phyloP scores from a whole-genome alignment of 2,113 vertebrate species.

The Sterrhoptilus dennistouni region DNA sequence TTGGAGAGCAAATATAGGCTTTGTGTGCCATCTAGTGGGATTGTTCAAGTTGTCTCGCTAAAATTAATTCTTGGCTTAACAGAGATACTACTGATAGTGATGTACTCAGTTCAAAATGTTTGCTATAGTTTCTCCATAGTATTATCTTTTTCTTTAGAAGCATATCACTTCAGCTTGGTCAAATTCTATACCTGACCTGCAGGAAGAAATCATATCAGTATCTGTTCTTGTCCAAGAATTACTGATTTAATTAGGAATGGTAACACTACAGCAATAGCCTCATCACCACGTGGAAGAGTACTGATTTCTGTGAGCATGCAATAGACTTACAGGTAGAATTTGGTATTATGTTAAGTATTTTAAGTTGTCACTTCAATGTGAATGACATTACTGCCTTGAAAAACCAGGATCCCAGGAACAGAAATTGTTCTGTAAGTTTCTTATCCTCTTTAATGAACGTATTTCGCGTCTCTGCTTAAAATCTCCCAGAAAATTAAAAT shows the following conservation, averaged over 20 bases:
- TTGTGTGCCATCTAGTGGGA: slow-evolving; percentile 76
- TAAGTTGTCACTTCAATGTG: background rate
- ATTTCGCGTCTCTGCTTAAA: background rate
- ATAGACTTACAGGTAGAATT: background rate
- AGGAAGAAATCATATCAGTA: background rate
- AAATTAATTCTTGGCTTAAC: background rate
- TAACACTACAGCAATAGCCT: background rate
- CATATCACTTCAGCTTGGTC: background rate
- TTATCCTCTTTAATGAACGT: background rate
- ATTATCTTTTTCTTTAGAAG: background rate
- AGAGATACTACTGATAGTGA: background rate
- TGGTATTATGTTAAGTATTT: background rate
- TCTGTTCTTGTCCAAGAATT: background rate
- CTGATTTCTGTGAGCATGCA: background rate
- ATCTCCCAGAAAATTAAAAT: background rate
- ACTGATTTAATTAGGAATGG: background rate
- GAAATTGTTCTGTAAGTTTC: background rate
- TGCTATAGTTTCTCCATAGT: background rate
- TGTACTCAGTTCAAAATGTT: background rate
- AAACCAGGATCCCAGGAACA: background rate
- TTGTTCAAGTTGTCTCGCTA: background rate
- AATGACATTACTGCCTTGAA: background rate
- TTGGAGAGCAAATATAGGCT: background rate
- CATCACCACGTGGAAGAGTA: background rate
- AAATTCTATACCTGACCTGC: background rate